phyloP scores from a whole-genome alignment of 2,888 invertebrate species.

The Parnassius orleans region DNA sequence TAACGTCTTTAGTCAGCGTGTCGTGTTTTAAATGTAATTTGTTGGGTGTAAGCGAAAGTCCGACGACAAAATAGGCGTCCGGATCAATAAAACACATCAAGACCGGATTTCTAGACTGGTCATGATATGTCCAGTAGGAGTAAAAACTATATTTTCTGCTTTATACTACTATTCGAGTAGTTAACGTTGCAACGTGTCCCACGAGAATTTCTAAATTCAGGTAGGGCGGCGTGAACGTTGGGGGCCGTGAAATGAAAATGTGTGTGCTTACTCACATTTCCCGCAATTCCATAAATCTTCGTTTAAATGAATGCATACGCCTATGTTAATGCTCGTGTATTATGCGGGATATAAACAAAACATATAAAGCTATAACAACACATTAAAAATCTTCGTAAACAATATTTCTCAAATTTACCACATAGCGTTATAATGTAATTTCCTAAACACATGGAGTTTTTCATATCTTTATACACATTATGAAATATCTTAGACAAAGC shows the following conservation, averaged over 20 bases:
- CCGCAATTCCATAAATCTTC: slow-evolving; percentile 47
- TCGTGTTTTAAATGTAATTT: slow-evolving; percentile 34
- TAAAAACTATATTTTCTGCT: slow-evolving; percentile 43
- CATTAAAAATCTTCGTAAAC: too few species aligned
- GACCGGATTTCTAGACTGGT: slow-evolving; percentile 37
- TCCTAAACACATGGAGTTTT: too few species aligned
- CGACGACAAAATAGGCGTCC: slow-evolving; percentile 30
- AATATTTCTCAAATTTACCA: too few species aligned
- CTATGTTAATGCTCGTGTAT: background rate
- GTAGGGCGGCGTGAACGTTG: slow-evolving; percentile 52
- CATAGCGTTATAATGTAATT: too few species aligned
- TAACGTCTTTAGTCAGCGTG: slow-evolving; percentile 34
- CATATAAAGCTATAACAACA: too few species aligned
- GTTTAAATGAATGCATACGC: slow-evolving; percentile 28
- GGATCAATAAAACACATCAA: slow-evolving; percentile 33
- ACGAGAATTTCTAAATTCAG: slow-evolving; percentile 64
- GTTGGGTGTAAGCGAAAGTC: slow-evolving; percentile 37
- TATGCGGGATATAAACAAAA: background rate
- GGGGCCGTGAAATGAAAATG: slow-evolving; percentile 50
- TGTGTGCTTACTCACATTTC: slow-evolving; percentile 37
- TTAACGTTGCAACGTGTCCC: slow-evolving; percentile 60
- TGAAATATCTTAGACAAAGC: too few species aligned
- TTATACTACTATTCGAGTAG: slow-evolving; percentile 35
- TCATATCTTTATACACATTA: too few species aligned
- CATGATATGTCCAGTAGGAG: slow-evolving; percentile 32